Percentiles rank a stretch among this genome's conserved stretches.
These are phyloP conservation scores for Emydoidea blandingii DNA, from an alignment of 2,797 vertebrate species.

Conservation along the genomic window DNA sequence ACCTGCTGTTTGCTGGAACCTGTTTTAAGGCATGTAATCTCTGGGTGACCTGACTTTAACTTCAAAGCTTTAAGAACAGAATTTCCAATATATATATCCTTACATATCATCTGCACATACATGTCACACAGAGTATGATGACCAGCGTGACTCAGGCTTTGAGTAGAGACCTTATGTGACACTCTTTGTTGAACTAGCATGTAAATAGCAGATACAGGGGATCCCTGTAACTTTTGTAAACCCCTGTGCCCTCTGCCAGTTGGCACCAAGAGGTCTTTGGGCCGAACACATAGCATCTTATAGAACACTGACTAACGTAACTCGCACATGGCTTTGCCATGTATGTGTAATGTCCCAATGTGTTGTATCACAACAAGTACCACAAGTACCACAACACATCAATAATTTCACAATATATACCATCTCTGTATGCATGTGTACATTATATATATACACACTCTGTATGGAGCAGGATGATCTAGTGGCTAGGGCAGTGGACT, in stretches of 20 bases:
- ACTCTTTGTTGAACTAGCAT: neutral
- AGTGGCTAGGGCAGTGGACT: neutral
- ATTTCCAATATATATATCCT: neutral
- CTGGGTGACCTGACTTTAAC: neutral
- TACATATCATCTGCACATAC: neutral
- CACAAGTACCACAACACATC: neutral
- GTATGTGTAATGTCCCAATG: neutral
- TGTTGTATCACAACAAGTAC: too few relatives aligned
- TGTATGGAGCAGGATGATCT: neutral
- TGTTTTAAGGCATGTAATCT: neutral
- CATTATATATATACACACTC: neutral
- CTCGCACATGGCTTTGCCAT: neutral
- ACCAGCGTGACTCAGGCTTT: neutral
- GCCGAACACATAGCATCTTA: neutral
- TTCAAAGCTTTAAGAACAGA: neutral
- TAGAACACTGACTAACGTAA: neutral
- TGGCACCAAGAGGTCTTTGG: neutral
- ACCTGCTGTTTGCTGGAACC: neutral
- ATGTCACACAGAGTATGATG: neutral
- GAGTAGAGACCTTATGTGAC: neutral
- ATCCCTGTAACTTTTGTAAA: neutral
- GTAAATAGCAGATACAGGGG: neutral
- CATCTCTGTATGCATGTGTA: neutral
- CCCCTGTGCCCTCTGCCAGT: neutral
- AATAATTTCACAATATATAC: neutral